These are phyloP conservation scores for Phalacrocorax carbo DNA, from an alignment of 2,113 vertebrate species.

Conservation along the genomic window DNA sequence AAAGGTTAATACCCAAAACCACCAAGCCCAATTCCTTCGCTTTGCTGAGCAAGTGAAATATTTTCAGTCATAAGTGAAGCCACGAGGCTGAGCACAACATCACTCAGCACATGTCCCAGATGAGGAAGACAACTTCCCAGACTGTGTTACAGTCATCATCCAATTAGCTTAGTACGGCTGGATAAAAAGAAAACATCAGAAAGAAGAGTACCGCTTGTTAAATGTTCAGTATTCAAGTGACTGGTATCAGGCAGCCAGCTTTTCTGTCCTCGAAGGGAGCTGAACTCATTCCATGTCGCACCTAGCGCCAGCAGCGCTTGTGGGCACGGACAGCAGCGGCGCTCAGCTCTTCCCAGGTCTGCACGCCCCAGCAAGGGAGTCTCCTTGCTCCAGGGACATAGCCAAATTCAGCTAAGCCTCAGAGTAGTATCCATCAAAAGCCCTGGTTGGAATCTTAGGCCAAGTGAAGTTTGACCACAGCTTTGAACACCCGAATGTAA, in stretches of 20 bases:
- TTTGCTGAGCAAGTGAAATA: background rate
- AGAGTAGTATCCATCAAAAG: background rate
- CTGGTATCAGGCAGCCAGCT: background rate
- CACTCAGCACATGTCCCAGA: background rate
- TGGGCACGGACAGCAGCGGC: fast-evolving
- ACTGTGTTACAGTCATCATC: fast-evolving
- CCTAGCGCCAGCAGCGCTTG: fast-evolving
- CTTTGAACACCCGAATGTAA: background rate
- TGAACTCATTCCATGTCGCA: background rate
- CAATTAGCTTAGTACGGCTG: background rate
- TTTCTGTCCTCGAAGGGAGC: background rate
- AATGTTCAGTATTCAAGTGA: background rate
- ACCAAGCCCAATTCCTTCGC: background rate
- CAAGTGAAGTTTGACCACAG: background rate
- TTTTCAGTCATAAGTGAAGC: background rate
- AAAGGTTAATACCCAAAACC: background rate
- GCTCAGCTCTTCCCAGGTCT: background rate
- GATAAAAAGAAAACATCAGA: background rate
- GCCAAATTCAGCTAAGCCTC: background rate
- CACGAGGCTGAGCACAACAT: background rate
- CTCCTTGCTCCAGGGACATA: background rate
- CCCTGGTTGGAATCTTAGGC: background rate
- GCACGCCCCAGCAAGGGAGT: background rate
- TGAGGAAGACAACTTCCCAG: background rate
- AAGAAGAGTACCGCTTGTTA: background rate